A percentile compares a stretch with the other conserved stretches of the same genome.
phyloP scores from a whole-genome alignment of 2,888 invertebrate genomes.

The Exephanes ischioxanthus region DNA sequence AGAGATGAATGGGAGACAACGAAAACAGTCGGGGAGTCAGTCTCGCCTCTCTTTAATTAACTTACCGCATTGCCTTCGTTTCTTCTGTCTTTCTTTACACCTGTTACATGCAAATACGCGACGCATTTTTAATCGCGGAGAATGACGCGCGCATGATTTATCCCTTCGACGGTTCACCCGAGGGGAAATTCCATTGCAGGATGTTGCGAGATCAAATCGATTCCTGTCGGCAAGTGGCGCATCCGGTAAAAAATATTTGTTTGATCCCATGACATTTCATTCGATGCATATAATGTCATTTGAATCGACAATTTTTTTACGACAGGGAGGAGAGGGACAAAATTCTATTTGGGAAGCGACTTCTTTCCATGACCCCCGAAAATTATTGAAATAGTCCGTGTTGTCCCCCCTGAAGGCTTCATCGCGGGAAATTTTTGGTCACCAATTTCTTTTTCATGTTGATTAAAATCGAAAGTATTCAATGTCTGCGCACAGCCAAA shows the following conservation, averaged over 20 bases:
- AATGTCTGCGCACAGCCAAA: too few species aligned
- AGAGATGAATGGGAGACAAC: conserved; percentile 46
- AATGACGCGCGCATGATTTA: not conserved
- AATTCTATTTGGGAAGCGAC: not conserved
- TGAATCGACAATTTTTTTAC: too few species aligned
- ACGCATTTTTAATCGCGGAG: not conserved
- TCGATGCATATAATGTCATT: too few species aligned
- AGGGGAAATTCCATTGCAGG: not conserved
- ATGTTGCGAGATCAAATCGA: not conserved
- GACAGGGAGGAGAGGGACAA: not conserved
- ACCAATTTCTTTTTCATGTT: not conserved
- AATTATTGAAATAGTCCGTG: too few species aligned
- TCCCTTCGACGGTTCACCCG: not conserved
- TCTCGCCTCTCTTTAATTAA: conserved; percentile 70
- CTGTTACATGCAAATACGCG: conserved; percentile 66
- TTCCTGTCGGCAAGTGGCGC: not conserved
- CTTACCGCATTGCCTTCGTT: conserved; percentile 61
- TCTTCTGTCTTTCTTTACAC: conserved; percentile 60
- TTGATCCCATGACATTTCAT: not conserved
- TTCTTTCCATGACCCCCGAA: too few species aligned
- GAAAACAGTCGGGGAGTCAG: conserved; percentile 24
- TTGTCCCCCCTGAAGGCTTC: too few species aligned
- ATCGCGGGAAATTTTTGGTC: not conserved
- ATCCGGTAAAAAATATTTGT: not conserved
- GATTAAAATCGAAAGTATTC: too few species aligned